Conservation (phyloP, 2,797 vertebrate genomes). For the Remorina albescens region DNA sequence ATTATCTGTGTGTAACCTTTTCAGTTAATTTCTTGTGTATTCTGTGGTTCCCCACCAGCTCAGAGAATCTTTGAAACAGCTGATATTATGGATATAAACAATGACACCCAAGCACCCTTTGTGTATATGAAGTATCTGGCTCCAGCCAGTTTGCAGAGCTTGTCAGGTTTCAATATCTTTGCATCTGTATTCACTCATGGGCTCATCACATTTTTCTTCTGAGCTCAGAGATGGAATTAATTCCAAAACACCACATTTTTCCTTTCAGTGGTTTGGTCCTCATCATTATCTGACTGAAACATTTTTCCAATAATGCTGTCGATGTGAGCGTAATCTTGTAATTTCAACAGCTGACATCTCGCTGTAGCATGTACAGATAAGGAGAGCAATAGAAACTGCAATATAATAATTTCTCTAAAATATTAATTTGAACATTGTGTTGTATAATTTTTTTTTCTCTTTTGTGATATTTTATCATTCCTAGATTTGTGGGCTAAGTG, state of each 20-base stretch:
- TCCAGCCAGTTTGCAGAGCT: slow-evolving; percentile 32
- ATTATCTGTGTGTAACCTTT: too few relatives aligned
- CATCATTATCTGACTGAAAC: background rate
- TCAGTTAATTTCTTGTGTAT: too few relatives aligned
- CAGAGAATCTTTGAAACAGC: slow-evolving; percentile 1
- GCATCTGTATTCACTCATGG: slow-evolving; percentile 45
- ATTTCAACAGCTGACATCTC: background rate
- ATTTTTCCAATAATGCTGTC: background rate
- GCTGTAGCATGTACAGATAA: slow-evolving; percentile 1
- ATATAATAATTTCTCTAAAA: background rate
- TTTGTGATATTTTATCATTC: background rate
- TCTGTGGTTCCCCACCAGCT: too few relatives aligned
- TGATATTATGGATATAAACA: slow-evolving; percentile 3
- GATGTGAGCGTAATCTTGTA: background rate
- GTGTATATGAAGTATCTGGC: slow-evolving; percentile 35
- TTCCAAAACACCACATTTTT: slow-evolving; percentile 13
- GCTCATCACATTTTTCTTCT: slow-evolving; percentile 19
- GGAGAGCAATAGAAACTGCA: background rate
- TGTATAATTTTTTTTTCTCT: too few relatives aligned
- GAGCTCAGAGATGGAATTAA: slow-evolving; percentile 4
- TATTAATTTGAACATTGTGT: background rate
- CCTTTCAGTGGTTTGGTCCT: background rate
- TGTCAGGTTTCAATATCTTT: slow-evolving; percentile 26
- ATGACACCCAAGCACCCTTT: slow-evolving; percentile 31
- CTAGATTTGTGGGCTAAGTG: background rate